A percentile compares a stretch with the other conserved stretches of the same genome.
Evolutionary conservation across 2,797 vertebrate genomes (phyloP).

Genomic region (Acipenser ruthenus): DNA sequence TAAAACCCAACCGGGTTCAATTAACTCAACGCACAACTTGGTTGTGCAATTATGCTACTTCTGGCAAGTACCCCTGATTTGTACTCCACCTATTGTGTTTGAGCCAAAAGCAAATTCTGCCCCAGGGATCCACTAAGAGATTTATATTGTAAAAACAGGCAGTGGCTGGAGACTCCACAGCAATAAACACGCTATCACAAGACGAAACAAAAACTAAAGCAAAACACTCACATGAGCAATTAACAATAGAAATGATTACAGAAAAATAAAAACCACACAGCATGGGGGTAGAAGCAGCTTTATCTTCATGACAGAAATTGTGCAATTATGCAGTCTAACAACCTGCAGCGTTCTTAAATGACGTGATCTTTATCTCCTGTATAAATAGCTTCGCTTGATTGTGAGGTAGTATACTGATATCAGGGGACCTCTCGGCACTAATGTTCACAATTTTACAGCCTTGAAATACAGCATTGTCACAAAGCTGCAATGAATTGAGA

Average conservation of each 20-base stretch:
- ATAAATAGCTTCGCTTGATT: not conserved
- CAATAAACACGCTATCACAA: constrained; percentile 3
- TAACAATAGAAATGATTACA: constrained; percentile 4
- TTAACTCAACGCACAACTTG: not conserved
- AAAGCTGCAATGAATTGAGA: not conserved
- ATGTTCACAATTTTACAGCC: not conserved
- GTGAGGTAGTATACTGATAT: not conserved
- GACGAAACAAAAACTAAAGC: not conserved
- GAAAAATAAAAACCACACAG: constrained; percentile 10
- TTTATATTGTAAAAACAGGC: constrained; percentile 1
- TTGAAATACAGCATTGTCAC: not conserved
- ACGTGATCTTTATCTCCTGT: not conserved
- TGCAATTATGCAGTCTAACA: constrained; percentile 9
- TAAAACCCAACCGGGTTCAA: not conserved
- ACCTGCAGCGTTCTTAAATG: not conserved
- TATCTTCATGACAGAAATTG: constrained; percentile 7
- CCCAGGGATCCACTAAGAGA: not conserved
- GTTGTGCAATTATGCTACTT: not conserved
- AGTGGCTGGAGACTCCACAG: not conserved
- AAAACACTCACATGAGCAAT: constrained; percentile 10
- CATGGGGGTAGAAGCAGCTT: constrained; percentile 10
- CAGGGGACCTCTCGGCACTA: not conserved
- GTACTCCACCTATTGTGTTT: not conserved
- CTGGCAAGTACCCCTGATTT: not conserved
- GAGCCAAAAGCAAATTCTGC: not conserved